These are phyloP conservation scores for Athene cunicularia DNA, from an alignment of 2,113 vertebrate species.

Conservation along the genomic window DNA sequence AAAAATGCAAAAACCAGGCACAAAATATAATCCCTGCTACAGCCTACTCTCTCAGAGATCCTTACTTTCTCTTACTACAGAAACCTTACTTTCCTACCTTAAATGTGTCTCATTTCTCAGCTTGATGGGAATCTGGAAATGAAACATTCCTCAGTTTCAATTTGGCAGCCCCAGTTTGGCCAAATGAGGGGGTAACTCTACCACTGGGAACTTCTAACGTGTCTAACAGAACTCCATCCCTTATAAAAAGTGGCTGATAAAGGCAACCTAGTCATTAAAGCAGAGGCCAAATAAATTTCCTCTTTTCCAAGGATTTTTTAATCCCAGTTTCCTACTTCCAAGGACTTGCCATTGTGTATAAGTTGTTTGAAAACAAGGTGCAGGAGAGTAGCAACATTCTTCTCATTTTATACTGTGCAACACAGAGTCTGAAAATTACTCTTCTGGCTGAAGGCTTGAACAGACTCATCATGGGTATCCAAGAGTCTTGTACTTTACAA, in stretches of 20 bases:
- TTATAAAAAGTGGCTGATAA: background rate
- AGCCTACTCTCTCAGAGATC: background rate
- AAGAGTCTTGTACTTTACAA: background rate
- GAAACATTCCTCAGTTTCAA: background rate
- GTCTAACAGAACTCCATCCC: background rate
- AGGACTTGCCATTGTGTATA: background rate
- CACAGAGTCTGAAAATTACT: background rate
- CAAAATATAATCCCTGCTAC: background rate
- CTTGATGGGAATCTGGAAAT: background rate
- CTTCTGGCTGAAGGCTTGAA: background rate
- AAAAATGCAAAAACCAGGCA: background rate
- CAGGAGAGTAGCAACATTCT: background rate
- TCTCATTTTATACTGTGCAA: background rate
- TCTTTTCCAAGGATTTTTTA: background rate
- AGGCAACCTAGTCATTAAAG: background rate
- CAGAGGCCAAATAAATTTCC: background rate
- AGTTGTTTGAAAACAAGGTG: background rate
- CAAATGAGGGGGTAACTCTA: background rate
- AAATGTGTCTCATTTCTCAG: background rate
- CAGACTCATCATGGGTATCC: background rate
- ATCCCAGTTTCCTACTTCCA: background rate
- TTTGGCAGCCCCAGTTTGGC: background rate
- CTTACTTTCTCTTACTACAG: background rate
- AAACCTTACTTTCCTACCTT: background rate
- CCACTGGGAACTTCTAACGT: background rate